These are phyloP conservation scores for Drosophila hydei DNA, from an alignment of 1,140 invertebrate genomes.

Conservation along the genomic window DNA sequence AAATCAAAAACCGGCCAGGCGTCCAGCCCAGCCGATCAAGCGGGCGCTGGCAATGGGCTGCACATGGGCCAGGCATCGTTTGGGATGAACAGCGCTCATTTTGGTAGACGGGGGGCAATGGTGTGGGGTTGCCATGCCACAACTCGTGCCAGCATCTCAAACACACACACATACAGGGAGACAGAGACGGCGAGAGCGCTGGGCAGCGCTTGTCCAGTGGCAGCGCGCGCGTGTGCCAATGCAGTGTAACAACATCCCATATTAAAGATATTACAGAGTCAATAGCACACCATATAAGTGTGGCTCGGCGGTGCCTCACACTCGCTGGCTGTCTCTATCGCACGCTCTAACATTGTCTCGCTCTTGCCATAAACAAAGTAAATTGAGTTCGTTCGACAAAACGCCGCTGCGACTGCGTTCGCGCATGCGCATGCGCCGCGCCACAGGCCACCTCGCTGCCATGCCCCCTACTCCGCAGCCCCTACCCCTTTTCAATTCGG, in stretches of 20 bases:
- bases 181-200: constrained; percentile 34
- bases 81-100: constrained; percentile 32
- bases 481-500: constrained; percentile 28
- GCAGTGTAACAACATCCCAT: constrained; percentile 82
- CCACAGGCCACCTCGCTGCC: constrained; percentile 26
- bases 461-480: neutral
- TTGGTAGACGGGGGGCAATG: neutral
- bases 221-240: constrained; percentile 83
- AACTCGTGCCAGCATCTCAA: constrained; percentile 48
- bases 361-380: constrained; percentile 72
- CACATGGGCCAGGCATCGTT: constrained; percentile 18
- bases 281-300: constrained; percentile 81
- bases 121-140: constrained; percentile 13
- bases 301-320: constrained; percentile 43
- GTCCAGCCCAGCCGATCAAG: constrained; percentile 9
- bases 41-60: constrained; percentile 27
- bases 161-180: constrained; percentile 10
- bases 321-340: constrained; percentile 1
- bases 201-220: constrained; percentile 73
- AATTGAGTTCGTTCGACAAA: constrained; percentile 82
- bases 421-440: constrained; percentile 61
- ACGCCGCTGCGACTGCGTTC: constrained; percentile 59
- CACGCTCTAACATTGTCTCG: constrained; percentile 29
- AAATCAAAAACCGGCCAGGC: constrained; percentile 48
- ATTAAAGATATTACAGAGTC: constrained; percentile 82